Percentiles rank a stretch among this genome's conserved stretches.
Conservation (phyloP, 2,113 vertebrate species). For the Vulpes lagopus region DNA sequence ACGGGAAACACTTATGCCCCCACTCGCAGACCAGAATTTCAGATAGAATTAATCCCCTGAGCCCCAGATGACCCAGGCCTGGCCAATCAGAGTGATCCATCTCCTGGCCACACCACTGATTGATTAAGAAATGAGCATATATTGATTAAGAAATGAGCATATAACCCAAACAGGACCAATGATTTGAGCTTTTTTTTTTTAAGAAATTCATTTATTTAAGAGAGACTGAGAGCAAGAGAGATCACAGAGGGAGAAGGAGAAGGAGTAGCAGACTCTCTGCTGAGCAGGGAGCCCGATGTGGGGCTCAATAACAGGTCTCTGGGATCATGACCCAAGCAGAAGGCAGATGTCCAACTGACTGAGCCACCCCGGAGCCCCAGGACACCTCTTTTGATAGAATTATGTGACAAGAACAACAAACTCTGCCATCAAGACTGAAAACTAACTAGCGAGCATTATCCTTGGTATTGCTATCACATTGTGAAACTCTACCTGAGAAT, state of each 20-base stretch:
- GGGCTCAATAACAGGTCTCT: too few relatives aligned
- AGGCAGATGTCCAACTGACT: too few relatives aligned
- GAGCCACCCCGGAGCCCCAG: too few relatives aligned
- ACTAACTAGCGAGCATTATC: neutral
- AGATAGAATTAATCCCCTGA: neutral
- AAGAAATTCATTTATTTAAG: too few relatives aligned
- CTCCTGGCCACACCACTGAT: neutral
- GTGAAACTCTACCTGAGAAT: neutral
- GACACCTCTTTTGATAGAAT: neutral
- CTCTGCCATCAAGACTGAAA: neutral
- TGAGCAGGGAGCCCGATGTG: too few relatives aligned
- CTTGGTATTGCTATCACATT: too few relatives aligned
- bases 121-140: neutral
- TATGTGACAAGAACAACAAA: neutral
- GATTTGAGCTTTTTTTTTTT: neutral
- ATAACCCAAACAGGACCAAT: neutral
- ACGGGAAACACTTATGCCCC: neutral
- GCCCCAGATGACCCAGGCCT: neutral
- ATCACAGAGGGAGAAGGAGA: too few relatives aligned
- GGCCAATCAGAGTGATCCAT: neutral
- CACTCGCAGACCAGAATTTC: neutral
- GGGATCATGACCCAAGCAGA: too few relatives aligned
- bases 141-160: neutral
- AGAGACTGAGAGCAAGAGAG: too few relatives aligned
- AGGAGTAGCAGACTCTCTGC: too few relatives aligned